Conservation (phyloP, 64 coral and sea anemone species). For the Dendrophyllia cribrosa region DNA sequence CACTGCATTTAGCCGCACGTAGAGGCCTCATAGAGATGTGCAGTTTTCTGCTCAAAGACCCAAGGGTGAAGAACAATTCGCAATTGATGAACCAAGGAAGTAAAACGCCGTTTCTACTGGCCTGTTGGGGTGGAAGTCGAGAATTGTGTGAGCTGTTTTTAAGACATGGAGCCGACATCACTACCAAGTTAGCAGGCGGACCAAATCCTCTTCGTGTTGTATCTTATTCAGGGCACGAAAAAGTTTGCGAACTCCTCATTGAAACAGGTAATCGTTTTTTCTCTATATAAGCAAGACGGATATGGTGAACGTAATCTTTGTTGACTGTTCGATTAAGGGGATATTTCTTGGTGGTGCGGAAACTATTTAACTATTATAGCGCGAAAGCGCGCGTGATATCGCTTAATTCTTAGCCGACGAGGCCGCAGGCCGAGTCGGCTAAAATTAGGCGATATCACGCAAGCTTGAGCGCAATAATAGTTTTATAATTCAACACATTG, state of each 20-base stretch:
- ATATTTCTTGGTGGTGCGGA: no score
- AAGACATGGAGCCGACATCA: not conserved
- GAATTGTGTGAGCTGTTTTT: slow-evolving; percentile 24
- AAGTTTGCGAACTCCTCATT: slow-evolving; percentile 6
- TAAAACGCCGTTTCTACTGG: slow-evolving; percentile 14
- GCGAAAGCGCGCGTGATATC: no score
- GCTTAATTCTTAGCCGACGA: no score
- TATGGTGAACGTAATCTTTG: not conserved
- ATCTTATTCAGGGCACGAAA: not conserved
- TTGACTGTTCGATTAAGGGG: not conserved
- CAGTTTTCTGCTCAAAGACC: slow-evolving; percentile 14
- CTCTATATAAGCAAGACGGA: no score
- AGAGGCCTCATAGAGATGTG: slow-evolving; percentile 27
- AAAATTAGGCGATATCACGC: no score
- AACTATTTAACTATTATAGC: no score
- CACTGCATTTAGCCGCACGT: slow-evolving; percentile 62
- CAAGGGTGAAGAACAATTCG: not conserved
- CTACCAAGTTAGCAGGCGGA: not conserved
- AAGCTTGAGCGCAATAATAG: no score
- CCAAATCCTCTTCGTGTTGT: not conserved
- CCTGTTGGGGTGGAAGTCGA: slow-evolving; percentile 10
- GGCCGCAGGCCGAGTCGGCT: no score
- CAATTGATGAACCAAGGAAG: not conserved
- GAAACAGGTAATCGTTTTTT: not conserved
- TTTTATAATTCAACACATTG: no score